A percentile compares a stretch with the other conserved stretches of the same genome.
Evolutionary conservation across 2,113 vertebrate species (phyloP).

Genomic region (Larimichthys polyactis): DNA sequence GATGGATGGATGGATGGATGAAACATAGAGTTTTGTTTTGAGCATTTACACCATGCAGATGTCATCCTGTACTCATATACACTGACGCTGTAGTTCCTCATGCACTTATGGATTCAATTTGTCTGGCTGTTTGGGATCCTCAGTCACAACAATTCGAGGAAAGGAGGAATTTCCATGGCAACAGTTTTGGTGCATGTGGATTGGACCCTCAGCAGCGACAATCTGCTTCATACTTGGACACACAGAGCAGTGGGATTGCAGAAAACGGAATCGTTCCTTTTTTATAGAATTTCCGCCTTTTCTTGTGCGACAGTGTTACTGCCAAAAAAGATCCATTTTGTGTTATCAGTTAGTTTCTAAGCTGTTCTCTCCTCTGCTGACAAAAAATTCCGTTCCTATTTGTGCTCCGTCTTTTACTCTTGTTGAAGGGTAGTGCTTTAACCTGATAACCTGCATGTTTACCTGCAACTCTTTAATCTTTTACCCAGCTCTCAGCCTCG

Average conservation of each 20-base stretch:
- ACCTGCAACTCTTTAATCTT: slow-evolving; percentile 14
- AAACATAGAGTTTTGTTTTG: neutral
- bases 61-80: slow-evolving; percentile 2
- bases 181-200: slow-evolving; percentile 8
- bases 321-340: slow-evolving; percentile 30
- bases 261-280: slow-evolving; percentile 34
- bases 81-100: neutral
- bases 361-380: slow-evolving; percentile 5
- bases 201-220: slow-evolving; percentile 18
- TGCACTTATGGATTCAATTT: slow-evolving; percentile 1
- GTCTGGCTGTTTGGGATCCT: slow-evolving; percentile 19
- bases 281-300: slow-evolving; percentile 10
- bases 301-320: slow-evolving; percentile 16
- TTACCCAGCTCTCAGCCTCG: slow-evolving; percentile 16
- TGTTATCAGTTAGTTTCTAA: neutral
- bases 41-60: neutral
- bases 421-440: slow-evolving; percentile 43
- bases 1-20: neutral
- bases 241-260: slow-evolving; percentile 13
- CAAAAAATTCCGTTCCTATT: slow-evolving; percentile 6
- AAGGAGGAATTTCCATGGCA: slow-evolving; percentile 46
- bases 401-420: slow-evolving; percentile 16
- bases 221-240: slow-evolving; percentile 34
- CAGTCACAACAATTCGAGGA: neutral
- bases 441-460: slow-evolving; percentile 48